Conservation (phyloP, 2,797 vertebrate species). For the Trichosurus vulpecula region DNA sequence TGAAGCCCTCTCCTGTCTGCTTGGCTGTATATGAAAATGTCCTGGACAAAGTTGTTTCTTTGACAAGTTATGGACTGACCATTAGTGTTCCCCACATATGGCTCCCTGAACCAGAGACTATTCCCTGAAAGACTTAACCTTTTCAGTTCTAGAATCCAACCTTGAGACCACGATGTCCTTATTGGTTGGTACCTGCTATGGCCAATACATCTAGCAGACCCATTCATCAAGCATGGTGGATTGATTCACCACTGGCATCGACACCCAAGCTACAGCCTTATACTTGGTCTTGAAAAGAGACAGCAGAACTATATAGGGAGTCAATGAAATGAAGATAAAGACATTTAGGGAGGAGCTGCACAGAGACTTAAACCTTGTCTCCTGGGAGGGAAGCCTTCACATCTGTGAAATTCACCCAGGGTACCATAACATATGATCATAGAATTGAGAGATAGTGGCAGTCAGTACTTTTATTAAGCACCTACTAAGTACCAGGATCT, state of each 20-base stretch:
- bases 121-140: neutral
- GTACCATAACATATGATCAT: neutral
- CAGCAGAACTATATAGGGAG: neutral
- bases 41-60: neutral
- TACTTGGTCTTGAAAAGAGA: neutral
- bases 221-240: neutral
- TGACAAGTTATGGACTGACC: neutral
- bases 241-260: neutral
- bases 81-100: neutral
- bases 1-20: neutral
- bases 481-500: neutral
- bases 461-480: neutral
- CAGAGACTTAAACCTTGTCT: neutral
- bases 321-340: neutral
- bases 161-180: neutral
- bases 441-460: neutral
- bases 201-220: neutral
- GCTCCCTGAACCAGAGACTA: neutral
- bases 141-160: neutral
- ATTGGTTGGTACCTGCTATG: neutral
- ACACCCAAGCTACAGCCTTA: neutral
- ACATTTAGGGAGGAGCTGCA: neutral
- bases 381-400: neutral
- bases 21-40: neutral
- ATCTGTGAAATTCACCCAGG: neutral